Evolutionary conservation across 2,888 invertebrate genomes (phyloP).

Genomic region (Isoperla grammatica): DNA sequence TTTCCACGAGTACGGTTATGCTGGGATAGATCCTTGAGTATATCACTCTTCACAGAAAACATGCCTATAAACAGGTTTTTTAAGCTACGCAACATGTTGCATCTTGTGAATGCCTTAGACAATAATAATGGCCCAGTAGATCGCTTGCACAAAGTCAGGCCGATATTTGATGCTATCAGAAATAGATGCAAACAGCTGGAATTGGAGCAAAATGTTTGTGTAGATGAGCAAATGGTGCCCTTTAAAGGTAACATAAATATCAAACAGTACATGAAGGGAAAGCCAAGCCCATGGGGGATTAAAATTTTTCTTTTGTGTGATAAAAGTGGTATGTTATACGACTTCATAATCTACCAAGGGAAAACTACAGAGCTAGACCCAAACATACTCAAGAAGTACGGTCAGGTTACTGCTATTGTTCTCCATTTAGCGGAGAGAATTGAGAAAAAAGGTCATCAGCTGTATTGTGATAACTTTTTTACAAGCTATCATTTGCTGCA

Average conservation of each 20-base stretch:
- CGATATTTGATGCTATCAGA: constrained; percentile 29
- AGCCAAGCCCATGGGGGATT: too few relatives aligned
- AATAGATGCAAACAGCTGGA: constrained; percentile 43
- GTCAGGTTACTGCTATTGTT: constrained; percentile 25
- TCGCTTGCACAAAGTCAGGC: constrained; percentile 30
- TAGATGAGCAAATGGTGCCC: too few relatives aligned
- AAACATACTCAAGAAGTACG: constrained; percentile 1
- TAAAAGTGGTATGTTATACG: constrained; percentile 33
- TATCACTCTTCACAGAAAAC: constrained; percentile 18
- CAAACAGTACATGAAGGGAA: too few relatives aligned
- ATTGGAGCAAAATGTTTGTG: constrained; percentile 42
- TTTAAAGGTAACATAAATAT: too few relatives aligned
- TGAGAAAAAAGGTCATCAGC: constrained; percentile 10
- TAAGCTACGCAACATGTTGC: constrained; percentile 25
- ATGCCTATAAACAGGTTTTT: constrained; percentile 30
- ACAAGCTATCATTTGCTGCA: constrained; percentile 16
- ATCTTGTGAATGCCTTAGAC: constrained; percentile 28
- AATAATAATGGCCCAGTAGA: constrained; percentile 4
- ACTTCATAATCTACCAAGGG: constrained; percentile 39
- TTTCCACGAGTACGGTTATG: constrained; percentile 24
- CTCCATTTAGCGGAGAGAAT: constrained; percentile 23
- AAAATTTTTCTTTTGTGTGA: constrained; percentile 35
- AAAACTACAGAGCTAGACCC: constrained; percentile 35
- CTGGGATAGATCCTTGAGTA: constrained; percentile 22
- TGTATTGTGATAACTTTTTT: constrained; percentile 30